Conservation (phyloP, 53 echinoderm and acorn worm species). For the Stichopus horrens region DNA sequence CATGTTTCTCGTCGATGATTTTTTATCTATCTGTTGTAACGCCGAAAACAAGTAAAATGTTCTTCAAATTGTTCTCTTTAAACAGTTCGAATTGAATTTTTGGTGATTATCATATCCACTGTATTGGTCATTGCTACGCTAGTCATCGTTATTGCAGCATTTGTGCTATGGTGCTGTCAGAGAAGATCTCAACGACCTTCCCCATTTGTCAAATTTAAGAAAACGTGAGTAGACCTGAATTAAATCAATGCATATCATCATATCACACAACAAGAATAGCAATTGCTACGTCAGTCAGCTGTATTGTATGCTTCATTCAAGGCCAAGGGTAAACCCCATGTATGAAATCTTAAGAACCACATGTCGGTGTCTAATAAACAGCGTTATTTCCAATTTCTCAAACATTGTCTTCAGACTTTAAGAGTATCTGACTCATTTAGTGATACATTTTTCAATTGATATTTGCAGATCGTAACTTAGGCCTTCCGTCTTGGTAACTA, state of each 20-base stretch:
- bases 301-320: not conserved
- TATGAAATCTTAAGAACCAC: too few relatives aligned
- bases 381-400: too few relatives aligned
- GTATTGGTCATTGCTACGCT: not conserved
- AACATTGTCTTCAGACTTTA: too few relatives aligned
- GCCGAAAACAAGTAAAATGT: too few relatives aligned
- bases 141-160: not conserved
- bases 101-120: slow-evolving; percentile 20
- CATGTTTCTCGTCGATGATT: not conserved
- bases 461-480: too few relatives aligned
- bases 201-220: slow-evolving; percentile 32
- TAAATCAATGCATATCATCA: not conserved
- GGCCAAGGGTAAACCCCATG: too few relatives aligned
- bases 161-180: not conserved
- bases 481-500: too few relatives aligned
- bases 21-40: not conserved
- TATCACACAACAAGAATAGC: not conserved
- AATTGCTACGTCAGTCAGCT: not conserved
- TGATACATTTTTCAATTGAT: too few relatives aligned
- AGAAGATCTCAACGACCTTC: slow-evolving; percentile 1
- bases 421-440: too few relatives aligned
- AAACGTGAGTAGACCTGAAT: not conserved
- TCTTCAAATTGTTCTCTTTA: not conserved
- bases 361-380: too few relatives aligned
- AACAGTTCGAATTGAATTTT: slow-evolving; percentile 26